A percentile compares a stretch with the other conserved stretches of the same genome.
phyloP scores from a whole-genome alignment of 2,113 vertebrate species.

The Python bivittatus region DNA sequence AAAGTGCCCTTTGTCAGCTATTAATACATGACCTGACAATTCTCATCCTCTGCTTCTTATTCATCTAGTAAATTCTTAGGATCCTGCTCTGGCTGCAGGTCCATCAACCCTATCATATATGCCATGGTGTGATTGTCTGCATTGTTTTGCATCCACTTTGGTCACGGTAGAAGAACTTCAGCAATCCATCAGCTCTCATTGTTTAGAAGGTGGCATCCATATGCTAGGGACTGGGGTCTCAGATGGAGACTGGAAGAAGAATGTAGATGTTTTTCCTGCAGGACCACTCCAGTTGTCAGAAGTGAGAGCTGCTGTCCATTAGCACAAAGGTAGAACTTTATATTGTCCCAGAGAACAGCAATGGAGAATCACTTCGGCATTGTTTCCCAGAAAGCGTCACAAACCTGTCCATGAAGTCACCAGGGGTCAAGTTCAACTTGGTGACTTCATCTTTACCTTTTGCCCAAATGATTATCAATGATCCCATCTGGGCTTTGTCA shows the following conservation, averaged over 20 bases:
- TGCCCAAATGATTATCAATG: neutral
- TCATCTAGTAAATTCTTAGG: neutral
- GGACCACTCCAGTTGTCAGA: neutral
- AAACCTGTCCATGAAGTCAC: neutral
- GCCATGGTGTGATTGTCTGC: neutral
- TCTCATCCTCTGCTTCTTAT: neutral
- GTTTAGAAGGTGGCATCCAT: neutral
- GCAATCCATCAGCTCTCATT: neutral
- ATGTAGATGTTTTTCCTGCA: neutral
- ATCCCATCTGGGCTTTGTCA: neutral
- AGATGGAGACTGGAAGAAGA: neutral
- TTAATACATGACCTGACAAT: neutral
- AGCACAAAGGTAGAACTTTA: neutral
- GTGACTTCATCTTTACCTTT: neutral
- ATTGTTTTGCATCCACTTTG: neutral
- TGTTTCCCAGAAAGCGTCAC: neutral
- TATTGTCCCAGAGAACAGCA: neutral
- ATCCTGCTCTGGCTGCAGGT: too few species aligned
- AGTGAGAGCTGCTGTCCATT: neutral
- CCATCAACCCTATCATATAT: neutral
- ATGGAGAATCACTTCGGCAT: neutral
- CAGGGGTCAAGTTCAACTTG: neutral
- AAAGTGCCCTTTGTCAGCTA: too few species aligned
- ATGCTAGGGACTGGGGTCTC: neutral
- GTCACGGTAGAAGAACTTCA: neutral